Conservation (phyloP, 2,888 invertebrate species). For the Patella ulyssiponensis region DNA sequence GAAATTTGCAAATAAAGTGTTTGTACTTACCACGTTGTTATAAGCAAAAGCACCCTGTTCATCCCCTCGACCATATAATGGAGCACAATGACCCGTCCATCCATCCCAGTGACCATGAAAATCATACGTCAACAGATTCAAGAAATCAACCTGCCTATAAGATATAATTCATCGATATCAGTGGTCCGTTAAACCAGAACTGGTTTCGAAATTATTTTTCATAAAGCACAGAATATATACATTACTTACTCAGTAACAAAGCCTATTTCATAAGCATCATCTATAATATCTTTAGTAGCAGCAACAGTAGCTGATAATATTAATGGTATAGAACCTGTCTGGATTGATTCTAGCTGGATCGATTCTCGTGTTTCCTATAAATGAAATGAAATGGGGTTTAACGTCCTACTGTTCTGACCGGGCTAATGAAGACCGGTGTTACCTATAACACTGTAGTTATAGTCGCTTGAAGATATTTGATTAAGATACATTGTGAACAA, state of each 20-base stretch:
- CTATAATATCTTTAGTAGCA: background rate
- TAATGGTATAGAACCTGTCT: background rate
- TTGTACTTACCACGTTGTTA: background rate
- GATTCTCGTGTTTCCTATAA: no score
- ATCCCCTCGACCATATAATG: background rate
- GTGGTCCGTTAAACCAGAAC: no score
- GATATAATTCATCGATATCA: background rate
- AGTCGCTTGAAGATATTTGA: no score
- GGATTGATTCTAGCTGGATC: no score
- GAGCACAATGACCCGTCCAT: background rate
- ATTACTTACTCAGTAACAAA: background rate
- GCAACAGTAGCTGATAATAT: constrained; percentile 5
- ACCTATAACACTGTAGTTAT: no score
- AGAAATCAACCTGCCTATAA: background rate
- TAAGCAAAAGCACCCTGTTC: background rate
- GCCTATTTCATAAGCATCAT: background rate
- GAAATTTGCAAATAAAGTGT: constrained; percentile 4
- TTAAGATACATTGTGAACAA: no score
- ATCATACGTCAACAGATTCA: background rate
- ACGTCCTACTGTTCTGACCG: no score
- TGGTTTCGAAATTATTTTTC: no score
- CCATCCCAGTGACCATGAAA: constrained; percentile 7
- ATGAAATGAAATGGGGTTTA: no score
- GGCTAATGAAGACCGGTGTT: no score
- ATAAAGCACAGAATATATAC: no score